Conservation (phyloP, 2,113 vertebrate species). For the Syngnathus scovelli region DNA sequence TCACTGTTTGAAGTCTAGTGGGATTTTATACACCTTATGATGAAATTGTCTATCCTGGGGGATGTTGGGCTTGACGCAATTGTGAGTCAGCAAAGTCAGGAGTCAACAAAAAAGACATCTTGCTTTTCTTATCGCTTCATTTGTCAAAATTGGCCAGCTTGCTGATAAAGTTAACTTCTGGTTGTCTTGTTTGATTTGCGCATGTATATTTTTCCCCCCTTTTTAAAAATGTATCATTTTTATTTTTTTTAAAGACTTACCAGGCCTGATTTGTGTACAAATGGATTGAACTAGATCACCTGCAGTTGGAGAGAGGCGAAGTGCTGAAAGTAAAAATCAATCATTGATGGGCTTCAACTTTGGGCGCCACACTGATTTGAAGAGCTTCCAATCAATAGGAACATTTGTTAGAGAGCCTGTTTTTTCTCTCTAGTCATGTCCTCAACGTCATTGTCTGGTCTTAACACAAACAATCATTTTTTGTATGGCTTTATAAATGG, state of each 20-base stretch:
- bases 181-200: constrained; percentile 8
- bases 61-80: not conserved
- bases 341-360: constrained; percentile 54
- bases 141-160: constrained; percentile 7
- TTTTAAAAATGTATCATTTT: too few relatives aligned
- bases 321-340: constrained; percentile 30
- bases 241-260: not conserved
- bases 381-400: constrained; percentile 33
- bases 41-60: not conserved
- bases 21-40: not conserved
- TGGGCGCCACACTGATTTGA: constrained; percentile 34
- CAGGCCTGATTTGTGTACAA: constrained; percentile 30
- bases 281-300: not conserved
- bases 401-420: constrained; percentile 32
- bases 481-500: not conserved
- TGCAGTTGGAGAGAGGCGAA: not conserved
- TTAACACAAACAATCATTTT: not conserved
- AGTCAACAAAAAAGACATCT: not conserved
- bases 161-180: constrained; percentile 38
- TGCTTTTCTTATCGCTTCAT: not conserved
- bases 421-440: constrained; percentile 16
- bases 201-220: too few relatives aligned
- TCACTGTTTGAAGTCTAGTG: not conserved
- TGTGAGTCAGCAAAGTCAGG: not conserved
- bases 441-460: not conserved